A percentile compares a stretch with the other conserved stretches of the same genome.
Evolutionary conservation across 2,888 invertebrate genomes (phyloP).

Genomic region (Mesorhabditis belari): DNA sequence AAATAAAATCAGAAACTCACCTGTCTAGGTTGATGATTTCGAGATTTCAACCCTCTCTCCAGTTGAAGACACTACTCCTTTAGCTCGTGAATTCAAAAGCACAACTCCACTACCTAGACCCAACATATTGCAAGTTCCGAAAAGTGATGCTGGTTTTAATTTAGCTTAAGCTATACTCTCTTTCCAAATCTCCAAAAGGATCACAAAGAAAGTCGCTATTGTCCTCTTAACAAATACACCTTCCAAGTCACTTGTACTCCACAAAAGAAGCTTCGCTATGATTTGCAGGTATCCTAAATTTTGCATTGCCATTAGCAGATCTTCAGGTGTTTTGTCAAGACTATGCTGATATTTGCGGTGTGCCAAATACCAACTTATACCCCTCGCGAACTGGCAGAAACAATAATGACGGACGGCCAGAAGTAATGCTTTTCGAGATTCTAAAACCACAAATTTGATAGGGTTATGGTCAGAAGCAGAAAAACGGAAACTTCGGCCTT

Average conservation of each 20-base stretch:
- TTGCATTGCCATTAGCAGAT: not conserved
- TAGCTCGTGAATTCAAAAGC: not conserved
- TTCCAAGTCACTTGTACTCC: constrained; percentile 43
- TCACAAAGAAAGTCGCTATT: constrained; percentile 34
- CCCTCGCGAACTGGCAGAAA: constrained; percentile 19
- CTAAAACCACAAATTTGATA: no score
- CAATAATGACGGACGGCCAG: constrained; percentile 29
- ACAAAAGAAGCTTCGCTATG: constrained; percentile 43
- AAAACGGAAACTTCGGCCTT: constrained; percentile 42
- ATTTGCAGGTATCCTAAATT: constrained; percentile 24
- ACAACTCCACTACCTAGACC: not conserved
- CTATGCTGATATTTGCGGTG: constrained; percentile 40
- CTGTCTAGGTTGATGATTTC: not conserved
- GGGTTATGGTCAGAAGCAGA: constrained; percentile 48
- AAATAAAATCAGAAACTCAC: not conserved
- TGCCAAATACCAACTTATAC: constrained; percentile 39
- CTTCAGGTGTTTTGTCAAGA: constrained; percentile 40
- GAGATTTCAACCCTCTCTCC: not conserved
- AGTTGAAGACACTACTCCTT: not conserved
- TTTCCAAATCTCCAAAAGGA: constrained; percentile 38
- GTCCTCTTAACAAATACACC: constrained; percentile 41
- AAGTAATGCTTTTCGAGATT: no score
- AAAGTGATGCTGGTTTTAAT: not conserved
- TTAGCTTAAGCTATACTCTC: constrained; percentile 17
- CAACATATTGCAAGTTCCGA: not conserved